Conservation (phyloP, 2,797 vertebrate species). For the Steatocranus sp. region DNA sequence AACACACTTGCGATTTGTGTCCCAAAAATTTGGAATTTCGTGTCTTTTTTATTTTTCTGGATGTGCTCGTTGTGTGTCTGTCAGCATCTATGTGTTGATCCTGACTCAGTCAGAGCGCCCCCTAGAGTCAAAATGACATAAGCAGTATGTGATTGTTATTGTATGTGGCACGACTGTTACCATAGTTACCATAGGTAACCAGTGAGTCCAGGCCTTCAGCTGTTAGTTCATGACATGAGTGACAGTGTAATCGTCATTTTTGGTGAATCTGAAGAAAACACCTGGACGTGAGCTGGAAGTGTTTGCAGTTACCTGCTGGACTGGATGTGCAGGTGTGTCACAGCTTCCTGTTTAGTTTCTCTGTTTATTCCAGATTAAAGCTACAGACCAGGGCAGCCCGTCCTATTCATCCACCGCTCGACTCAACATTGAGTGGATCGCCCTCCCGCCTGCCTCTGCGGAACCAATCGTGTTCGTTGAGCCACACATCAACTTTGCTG, state of each 20-base stretch:
- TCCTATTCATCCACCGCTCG: slow-evolving; percentile 79
- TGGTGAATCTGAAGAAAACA: background rate
- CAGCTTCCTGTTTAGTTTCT: background rate
- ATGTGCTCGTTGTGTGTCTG: background rate
- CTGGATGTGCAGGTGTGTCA: background rate
- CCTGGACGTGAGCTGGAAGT: background rate
- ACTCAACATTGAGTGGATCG: slow-evolving; percentile 89
- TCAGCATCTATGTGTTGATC: background rate
- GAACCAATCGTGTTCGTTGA: slow-evolving; percentile 87
- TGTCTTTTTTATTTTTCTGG: background rate
- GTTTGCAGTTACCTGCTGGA: background rate
- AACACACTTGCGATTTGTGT: background rate
- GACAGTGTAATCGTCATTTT: background rate
- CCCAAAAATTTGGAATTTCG: background rate
- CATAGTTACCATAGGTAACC: background rate
- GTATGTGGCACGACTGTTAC: background rate
- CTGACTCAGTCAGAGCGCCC: background rate
- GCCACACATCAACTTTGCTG: slow-evolving; percentile 84
- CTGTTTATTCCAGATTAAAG: slow-evolving; percentile 78
- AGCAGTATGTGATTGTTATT: background rate
- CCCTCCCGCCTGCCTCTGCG: slow-evolving; percentile 67
- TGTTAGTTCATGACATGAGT: background rate
- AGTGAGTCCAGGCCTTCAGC: background rate
- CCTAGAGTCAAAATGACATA: background rate
- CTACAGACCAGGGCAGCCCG: slow-evolving; percentile 84